Base-by-base conservation (phyloP, 2,888 invertebrate genomes). In the Leptogaster cylindrica region DNA sequence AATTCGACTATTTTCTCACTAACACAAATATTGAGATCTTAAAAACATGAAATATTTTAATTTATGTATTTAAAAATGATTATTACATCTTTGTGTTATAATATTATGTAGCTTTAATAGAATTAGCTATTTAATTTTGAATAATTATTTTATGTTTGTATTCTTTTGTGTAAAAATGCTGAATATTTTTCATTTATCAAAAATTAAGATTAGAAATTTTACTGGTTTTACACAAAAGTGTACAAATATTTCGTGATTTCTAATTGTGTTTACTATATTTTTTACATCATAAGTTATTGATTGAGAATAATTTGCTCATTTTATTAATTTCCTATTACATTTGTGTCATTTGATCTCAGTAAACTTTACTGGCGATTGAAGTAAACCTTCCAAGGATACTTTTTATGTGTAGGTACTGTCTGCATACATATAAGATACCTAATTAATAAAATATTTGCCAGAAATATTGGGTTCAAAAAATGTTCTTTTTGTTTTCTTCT, bases 281-380 rank as follows among this genome's bases (percentile, higher is more conserved):
- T 52, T 51, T 25, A 27, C 16, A n/a, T n/a, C 20, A 18, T 20
- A 23, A 46, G 46, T 20, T 20, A 23, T 46, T 46, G 25, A 46
- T 36, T 27, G 2, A 50, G 27, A 36, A 20, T 55, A 12, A 55
- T 55, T 36, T 55, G 55, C 36, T 55, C 55, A 55, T 10, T 18
- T 31, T 55, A 55, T 20, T 36, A 36, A n/a, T 23, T 36, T 50
- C 16, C 7, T 12, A 14, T 3, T 20, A 36, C 31, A 36, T 36
- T 55, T 55, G 55, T 55, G 55, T 55, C 55, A 55, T 55, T 55
- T 55, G 55, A 55, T 55, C 55, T 55, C 55, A 36, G 55, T 55
- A 55, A 33, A 10, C 8, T 55, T 55, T 33, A 33, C 25, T 55
- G 39, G 20, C 39, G 55, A 55, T 55, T 55, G 6, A 52, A 55